These are phyloP conservation scores for Zaprionus inermis DNA, from an alignment of 1,140 invertebrate genomes.

Conservation along the genomic window DNA sequence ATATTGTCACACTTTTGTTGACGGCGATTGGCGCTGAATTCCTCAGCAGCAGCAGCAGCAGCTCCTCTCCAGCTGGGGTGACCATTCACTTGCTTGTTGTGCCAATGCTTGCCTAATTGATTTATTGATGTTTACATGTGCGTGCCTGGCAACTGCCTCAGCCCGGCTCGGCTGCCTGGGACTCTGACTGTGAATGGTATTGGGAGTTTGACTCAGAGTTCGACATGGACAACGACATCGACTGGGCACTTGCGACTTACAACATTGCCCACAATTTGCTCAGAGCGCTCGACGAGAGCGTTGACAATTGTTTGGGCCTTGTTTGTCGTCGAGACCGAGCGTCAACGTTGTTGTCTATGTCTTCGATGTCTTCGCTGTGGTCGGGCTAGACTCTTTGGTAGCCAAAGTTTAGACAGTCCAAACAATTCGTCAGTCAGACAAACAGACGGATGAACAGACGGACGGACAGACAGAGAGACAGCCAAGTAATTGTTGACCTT, in stretches of 20 bases:
- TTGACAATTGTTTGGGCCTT: constrained; percentile 81
- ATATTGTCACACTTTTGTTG: constrained; percentile 83
- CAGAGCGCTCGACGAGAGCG: constrained; percentile 77
- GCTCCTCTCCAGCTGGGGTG: constrained; percentile 26
- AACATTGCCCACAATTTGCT: constrained; percentile 79
- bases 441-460: constrained; percentile 15
- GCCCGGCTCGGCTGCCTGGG: neutral
- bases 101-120: constrained; percentile 81
- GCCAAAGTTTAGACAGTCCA: constrained; percentile 81
- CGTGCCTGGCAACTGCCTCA: constrained; percentile 55
- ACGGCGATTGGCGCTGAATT: constrained; percentile 68
- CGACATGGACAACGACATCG: neutral
- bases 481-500: constrained; percentile 81
- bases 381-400: constrained; percentile 77
- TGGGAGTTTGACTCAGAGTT: constrained; percentile 1
- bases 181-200: constrained; percentile 14
- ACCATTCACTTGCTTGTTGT: constrained; percentile 64
- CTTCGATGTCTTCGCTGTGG: constrained; percentile 52
- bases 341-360: constrained; percentile 31
- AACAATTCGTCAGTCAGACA: constrained; percentile 72
- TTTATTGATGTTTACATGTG: constrained; percentile 83
- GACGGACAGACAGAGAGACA: constrained; percentile 49
- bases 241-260: constrained; percentile 62
- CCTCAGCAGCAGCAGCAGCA: constrained; percentile 49
- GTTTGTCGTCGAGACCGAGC: constrained; percentile 53